Conservation (phyloP, 2,113 vertebrate genomes). For the Neofelis nebulosa region DNA sequence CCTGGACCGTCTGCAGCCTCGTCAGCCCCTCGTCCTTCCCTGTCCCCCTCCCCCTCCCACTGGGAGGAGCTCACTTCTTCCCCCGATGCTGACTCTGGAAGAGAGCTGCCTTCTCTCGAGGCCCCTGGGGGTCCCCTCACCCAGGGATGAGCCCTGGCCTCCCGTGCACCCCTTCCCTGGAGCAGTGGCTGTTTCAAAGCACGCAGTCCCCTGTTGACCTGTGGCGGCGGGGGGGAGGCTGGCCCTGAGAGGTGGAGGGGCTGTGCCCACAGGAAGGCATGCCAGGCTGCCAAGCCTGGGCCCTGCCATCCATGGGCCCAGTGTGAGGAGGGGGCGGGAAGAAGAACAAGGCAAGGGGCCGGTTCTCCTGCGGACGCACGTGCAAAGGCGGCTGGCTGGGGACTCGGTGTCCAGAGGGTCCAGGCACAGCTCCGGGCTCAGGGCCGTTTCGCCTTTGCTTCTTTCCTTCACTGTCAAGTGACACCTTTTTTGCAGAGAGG, state of each 20-base stretch:
- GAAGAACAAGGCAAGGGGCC: not conserved
- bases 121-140: not conserved
- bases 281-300: not conserved
- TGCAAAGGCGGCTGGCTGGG: not conserved
- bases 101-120: not conserved
- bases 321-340: not conserved
- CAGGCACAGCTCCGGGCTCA: not conserved
- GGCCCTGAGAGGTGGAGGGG: not conserved
- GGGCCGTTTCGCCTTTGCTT: not conserved
- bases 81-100: not conserved
- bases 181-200: not conserved
- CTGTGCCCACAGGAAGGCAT: not conserved
- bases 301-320: not conserved
- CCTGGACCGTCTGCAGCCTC: too few species aligned
- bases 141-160: not conserved
- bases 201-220: too few species aligned
- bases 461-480: not conserved
- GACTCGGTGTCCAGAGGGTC: not conserved
- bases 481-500: not conserved
- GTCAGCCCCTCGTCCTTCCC: not conserved
- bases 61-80: not conserved
- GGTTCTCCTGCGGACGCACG: not conserved
- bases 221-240: not conserved
- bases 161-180: accelerated
- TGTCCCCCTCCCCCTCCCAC: not conserved